Evolutionary conservation across 2,888 invertebrate species (phyloP), one percentile per base, ranked within the genome.

Genomic region (Gnatocerus cornutus): DNA sequence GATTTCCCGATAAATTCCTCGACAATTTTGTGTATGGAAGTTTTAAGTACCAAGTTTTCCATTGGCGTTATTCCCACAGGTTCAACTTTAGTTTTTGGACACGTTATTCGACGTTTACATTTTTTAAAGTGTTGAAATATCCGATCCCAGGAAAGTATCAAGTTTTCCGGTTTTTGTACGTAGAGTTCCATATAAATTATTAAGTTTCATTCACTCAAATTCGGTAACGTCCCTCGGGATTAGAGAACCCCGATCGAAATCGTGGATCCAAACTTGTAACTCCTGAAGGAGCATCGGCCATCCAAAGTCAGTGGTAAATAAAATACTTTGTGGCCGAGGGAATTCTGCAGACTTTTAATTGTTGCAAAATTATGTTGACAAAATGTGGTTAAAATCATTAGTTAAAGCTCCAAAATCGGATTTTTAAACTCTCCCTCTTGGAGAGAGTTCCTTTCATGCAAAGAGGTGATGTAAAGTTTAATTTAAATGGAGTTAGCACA

Each of bases 401-500:
- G 39, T 13, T 21, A 55, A 21, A 1, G 16, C 33, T 37, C 8
- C 7, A n/a, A 10, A 37, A 55, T 55, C 39, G 33, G 33, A 39
- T 39, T 55, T 55, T 55, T 55, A 55, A 41, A 4, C 10, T 29
- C 21, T n/a, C 10, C 10, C 12, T 50, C 9, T 21, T 21, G 0
- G 27, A 58, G 45, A 13, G 33, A 56, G 41, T 41, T 45, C 45
- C 61, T 30, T 46, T 48, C 48, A 43, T 61, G 48, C 29, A 16
- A 61, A 61, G 61, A 43, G 39, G 43, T 29, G 58, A 45, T 58
- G 58, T 58, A 45, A 45, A 61, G 48, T 61, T 46, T 50, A 21
- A 50, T 64, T 64, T 64, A 43, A 55, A 64, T 55, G 53, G 55
- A 33, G 55, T 45, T 64, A 21, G 45, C 43, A 27, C 55, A 64